These are phyloP conservation scores for Meloidogyne floridensis DNA, from an alignment of 1,140 invertebrate species.

Conservation along the genomic window DNA sequence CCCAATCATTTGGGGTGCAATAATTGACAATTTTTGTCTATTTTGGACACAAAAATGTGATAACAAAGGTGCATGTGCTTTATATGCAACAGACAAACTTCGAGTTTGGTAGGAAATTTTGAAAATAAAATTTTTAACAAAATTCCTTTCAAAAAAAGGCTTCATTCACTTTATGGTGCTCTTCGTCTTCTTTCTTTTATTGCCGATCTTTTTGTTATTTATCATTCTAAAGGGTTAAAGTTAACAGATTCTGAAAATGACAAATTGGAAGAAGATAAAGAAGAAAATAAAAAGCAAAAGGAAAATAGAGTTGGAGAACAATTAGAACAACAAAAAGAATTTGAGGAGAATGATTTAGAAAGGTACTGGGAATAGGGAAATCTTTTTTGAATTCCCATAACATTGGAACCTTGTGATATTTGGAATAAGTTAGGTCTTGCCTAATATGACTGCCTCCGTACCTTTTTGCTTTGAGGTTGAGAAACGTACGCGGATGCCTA, in stretches of 20 bases:
- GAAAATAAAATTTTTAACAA: conserved; percentile 11
- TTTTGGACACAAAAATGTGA: conserved; percentile 64
- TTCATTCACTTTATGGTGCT: conserved; percentile 57
- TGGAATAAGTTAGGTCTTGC: too few relatives aligned
- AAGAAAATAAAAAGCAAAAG: too few relatives aligned
- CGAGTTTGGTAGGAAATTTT: conserved; percentile 27
- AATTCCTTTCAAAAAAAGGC: conserved; percentile 32
- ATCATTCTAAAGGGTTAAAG: conserved; percentile 60
- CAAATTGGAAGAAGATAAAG: conserved; percentile 17
- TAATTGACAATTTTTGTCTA: conserved; percentile 66
- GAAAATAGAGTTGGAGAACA: neutral
- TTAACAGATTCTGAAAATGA: conserved; percentile 49
- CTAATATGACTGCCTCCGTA: too few relatives aligned
- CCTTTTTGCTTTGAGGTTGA: too few relatives aligned
- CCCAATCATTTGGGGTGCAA: conserved; percentile 66
- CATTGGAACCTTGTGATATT: too few relatives aligned
- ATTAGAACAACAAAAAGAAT: neutral
- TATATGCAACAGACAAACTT: conserved; percentile 42
- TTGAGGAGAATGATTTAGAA: neutral
- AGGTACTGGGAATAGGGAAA: neutral
- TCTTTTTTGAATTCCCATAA: too few relatives aligned
- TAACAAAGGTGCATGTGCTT: conserved; percentile 62
- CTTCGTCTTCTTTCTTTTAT: conserved; percentile 57
- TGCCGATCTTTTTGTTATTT: conserved; percentile 59
- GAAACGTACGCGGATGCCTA: too few relatives aligned